A percentile compares a stretch with the other conserved stretches of the same genome.
These are phyloP conservation scores for Echinops telfairi DNA, from an alignment of 2,113 vertebrate species.

Conservation along the genomic window DNA sequence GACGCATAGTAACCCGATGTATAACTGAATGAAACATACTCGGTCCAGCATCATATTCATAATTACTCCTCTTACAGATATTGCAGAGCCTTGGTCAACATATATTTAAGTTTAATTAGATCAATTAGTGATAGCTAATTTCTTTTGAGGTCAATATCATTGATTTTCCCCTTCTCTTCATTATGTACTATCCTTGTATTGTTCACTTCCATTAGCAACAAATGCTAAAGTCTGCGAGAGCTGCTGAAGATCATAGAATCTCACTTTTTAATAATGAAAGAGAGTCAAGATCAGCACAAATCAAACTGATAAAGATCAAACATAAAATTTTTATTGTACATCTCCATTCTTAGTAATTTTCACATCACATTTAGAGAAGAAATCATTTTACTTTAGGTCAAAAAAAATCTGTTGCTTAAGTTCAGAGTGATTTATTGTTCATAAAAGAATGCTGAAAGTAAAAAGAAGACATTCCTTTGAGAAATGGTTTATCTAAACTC, in stretches of 20 bases:
- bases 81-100: constrained; percentile 20
- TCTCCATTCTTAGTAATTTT: background rate
- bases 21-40: no score
- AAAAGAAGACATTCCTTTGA: background rate
- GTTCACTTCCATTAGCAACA: background rate
- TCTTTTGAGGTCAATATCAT: background rate
- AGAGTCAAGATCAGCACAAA: background rate
- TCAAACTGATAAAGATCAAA: background rate
- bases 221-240: background rate
- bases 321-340: background rate
- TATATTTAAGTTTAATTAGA: background rate
- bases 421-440: background rate
- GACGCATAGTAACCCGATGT: no score
- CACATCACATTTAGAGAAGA: background rate
- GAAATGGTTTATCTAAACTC: constrained; percentile 42
- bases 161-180: background rate
- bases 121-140: background rate
- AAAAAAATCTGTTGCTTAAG: constrained; percentile 17
- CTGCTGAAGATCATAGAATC: background rate
- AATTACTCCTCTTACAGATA: background rate
- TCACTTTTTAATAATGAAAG: background rate
- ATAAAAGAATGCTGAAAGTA: background rate
- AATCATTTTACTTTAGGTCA: constrained; percentile 6
- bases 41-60: no score
- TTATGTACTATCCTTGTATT: background rate